Percentiles rank a stretch among this genome's conserved stretches.
These are phyloP conservation scores for Corapipo altera DNA, from an alignment of 2,113 vertebrate species.

Conservation along the genomic window DNA sequence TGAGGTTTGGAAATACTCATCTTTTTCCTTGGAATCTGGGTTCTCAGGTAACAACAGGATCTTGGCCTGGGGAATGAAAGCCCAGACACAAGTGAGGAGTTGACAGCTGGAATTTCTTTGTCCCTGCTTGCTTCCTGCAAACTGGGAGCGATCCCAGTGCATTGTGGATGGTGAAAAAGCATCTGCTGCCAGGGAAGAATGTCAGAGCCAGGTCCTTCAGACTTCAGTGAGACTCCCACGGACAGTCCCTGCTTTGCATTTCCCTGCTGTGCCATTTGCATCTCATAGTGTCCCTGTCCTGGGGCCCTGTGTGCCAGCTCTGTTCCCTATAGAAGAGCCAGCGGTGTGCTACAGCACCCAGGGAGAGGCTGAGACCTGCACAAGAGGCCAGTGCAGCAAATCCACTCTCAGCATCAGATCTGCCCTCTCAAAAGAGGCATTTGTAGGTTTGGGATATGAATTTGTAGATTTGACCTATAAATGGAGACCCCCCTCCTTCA, in stretches of 20 bases:
- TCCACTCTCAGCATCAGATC: neutral
- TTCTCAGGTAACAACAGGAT: neutral
- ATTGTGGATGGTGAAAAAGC: neutral
- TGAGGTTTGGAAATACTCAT: neutral
- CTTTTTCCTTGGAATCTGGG: neutral
- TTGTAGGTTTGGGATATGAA: too few relatives aligned
- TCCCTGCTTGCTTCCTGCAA: neutral
- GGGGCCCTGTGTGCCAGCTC: neutral
- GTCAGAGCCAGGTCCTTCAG: neutral
- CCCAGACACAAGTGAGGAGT: neutral
- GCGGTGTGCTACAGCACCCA: fast-evolving
- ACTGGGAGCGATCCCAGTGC: neutral
- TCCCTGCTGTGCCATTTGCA: constrained; percentile 42
- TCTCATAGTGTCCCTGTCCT: neutral
- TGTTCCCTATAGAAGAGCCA: neutral
- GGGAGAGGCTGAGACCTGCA: neutral
- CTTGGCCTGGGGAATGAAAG: neutral
- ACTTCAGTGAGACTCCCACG: neutral
- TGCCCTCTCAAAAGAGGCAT: neutral
- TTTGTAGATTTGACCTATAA: neutral
- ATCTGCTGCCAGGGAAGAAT: neutral
- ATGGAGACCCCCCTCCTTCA: neutral
- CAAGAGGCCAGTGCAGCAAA: neutral
- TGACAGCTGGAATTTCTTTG: constrained; percentile 15
- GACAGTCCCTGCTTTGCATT: neutral